Evolutionary conservation across 2,113 vertebrate species (phyloP).

Genomic region (Trachemys scripta): DNA sequence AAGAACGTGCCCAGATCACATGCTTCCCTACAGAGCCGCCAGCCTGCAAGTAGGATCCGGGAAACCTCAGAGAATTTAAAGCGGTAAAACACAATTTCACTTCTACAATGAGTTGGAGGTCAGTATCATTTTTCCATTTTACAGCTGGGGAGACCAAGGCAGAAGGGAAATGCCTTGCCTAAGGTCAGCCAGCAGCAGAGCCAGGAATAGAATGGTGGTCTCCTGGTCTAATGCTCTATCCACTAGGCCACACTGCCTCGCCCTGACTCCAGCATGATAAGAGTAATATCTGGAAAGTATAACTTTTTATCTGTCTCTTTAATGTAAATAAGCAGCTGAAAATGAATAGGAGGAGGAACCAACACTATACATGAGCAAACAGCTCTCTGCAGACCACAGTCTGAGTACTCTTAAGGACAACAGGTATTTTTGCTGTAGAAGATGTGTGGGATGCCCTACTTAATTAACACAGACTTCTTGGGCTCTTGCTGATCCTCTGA

Average conservation of each 20-base stretch:
- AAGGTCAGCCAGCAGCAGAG: too few species aligned
- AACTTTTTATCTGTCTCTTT: neutral
- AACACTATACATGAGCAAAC: fast-evolving
- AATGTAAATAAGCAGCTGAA: neutral
- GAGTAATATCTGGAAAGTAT: neutral
- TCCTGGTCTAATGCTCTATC: too few species aligned
- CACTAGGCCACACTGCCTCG: neutral
- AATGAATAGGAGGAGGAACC: fast-evolving
- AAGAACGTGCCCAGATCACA: too few species aligned
- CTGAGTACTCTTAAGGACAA: neutral
- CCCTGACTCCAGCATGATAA: neutral
- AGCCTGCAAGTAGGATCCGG: neutral
- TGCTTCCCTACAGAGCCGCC: neutral
- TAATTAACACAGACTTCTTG: constrained; percentile 3
- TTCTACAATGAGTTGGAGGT: neutral
- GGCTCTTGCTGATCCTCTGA: constrained; percentile 19
- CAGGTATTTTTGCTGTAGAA: neutral
- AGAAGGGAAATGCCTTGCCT: too few species aligned
- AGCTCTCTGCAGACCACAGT: neutral
- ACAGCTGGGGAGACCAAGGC: too few species aligned
- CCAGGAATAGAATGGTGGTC: too few species aligned
- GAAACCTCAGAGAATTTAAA: neutral
- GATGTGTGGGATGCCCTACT: neutral
- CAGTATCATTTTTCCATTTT: neutral
- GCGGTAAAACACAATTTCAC: neutral